Base-by-base conservation (phyloP, 2,888 invertebrate species). In the Morpho deidamia region DNA sequence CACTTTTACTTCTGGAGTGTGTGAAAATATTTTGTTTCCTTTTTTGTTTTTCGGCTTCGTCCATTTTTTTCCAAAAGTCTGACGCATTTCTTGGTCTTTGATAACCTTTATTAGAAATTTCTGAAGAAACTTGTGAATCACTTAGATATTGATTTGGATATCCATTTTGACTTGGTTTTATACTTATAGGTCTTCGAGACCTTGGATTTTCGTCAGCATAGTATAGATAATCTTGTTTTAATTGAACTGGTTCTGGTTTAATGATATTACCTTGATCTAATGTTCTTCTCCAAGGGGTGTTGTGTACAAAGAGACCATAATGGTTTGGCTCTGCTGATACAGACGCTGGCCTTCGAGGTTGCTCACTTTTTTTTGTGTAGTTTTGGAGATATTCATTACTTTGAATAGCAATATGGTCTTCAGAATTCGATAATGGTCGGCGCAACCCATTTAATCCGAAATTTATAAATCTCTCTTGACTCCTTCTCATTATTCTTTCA, bases 151-250 rank as follows among this genome's bases (percentile, higher is more conserved):
- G 83, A 59, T 83, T 79, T 65, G 86, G 85, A 56, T 72, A 67
- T 58, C 82, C 83, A 61, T 79, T 83, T 71, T 79, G 83, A 70
- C 83, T 83, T 73, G 83, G 76, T 72, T 93, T 88, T 58, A 95
- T 91, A 67, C 94, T 92, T 64, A 95, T 94, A 35, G 95, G 95
- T 70, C 93, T 92, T 42, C 95, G 83, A 56, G 94, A 94, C 66
- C 95, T 87, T 0, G 95, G 94, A 58, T 92, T 92, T 63, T 93
- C 92, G 78, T 95, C 95, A 2, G 94, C 92, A 54, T 93, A 91
- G 68, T 95, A 95, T 58, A 93, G 90, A 68, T 91, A 93, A 59
- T 92, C 92, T 49, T 90, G 75, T 66, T 75, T 79, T 57, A 72
- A 61, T 64, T 82, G 83, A 41, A 81, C 78, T 58, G 85, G 79